These are phyloP conservation scores for Physella acuta DNA, from an alignment of 1,140 invertebrate species.

Conservation along the genomic window DNA sequence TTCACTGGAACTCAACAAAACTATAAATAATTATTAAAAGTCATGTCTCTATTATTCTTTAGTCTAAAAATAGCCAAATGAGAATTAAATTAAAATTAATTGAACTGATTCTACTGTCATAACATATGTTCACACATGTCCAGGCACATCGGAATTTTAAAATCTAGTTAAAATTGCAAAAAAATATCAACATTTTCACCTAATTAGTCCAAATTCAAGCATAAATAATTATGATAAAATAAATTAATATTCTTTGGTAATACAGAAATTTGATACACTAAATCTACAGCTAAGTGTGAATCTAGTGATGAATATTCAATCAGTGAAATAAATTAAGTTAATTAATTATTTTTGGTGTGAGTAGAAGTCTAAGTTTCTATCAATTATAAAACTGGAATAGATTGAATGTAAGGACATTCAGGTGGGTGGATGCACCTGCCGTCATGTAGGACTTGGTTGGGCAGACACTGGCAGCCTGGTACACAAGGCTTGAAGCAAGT, in stretches of 20 bases:
- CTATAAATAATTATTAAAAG: too few species aligned
- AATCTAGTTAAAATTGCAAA: too few species aligned
- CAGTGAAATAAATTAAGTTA: not conserved
- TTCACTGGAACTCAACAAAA: too few species aligned
- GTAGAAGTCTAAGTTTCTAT: not conserved
- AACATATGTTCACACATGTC: too few species aligned
- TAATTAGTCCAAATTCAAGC: not conserved
- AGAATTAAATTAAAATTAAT: too few species aligned
- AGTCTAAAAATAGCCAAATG: too few species aligned
- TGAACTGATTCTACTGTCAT: too few species aligned
- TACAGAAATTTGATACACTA: not conserved
- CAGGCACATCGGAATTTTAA: too few species aligned
- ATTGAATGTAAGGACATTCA: conserved; percentile 44
- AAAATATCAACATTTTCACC: too few species aligned
- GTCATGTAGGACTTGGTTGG: conserved; percentile 55
- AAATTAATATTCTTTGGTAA: not conserved
- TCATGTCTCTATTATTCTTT: too few species aligned
- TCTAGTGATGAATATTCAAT: not conserved
- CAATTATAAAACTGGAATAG: not conserved
- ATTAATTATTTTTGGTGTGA: not conserved
- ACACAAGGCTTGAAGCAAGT: conserved; percentile 58
- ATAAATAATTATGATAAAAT: not conserved
- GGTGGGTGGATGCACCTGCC: conserved; percentile 50
- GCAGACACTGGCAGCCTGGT: conserved; percentile 59
- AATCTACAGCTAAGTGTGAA: not conserved